A percentile compares a stretch with the other conserved stretches of the same genome.
These are phyloP conservation scores for Lydus trimaculatus DNA, from an alignment of 2,888 invertebrate genomes.

Conservation along the genomic window DNA sequence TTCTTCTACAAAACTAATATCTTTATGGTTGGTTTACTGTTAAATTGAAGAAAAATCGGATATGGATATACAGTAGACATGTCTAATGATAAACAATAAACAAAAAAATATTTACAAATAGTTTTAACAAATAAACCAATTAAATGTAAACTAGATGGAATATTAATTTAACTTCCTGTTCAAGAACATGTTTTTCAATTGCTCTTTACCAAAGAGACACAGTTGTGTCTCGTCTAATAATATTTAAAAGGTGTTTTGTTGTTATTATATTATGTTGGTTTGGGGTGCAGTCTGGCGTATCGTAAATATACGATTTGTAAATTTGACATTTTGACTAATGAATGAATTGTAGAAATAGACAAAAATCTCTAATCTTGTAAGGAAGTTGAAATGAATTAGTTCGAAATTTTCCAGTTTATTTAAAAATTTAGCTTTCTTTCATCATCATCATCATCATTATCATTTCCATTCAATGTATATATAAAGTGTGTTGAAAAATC, in stretches of 20 bases:
- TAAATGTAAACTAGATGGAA: not conserved
- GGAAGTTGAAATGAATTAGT: not conserved
- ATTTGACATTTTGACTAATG: constrained; percentile 7
- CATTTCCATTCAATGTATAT: no score
- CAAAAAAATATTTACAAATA: no score
- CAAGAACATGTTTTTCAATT: not conserved
- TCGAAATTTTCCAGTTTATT: not conserved
- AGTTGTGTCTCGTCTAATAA: not conserved
- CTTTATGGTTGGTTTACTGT: not conserved
- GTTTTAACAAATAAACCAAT: constrained; percentile 7
- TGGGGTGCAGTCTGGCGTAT: constrained; percentile 3
- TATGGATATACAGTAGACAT: not conserved
- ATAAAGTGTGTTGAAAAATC: not conserved
- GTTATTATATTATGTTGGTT: no score
- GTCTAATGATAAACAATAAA: not conserved
- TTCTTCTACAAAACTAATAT: not conserved
- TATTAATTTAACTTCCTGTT: constrained; percentile 4
- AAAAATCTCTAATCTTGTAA: not conserved
- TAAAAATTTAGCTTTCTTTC: not conserved
- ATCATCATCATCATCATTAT: not conserved
- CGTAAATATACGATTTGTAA: not conserved
- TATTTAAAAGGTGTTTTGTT: not conserved
- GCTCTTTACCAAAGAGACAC: not conserved
- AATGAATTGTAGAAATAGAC: not conserved
- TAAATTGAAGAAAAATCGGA: not conserved